These are phyloP conservation scores for Drosophila ezoana DNA, from an alignment of 2,888 invertebrate species.

Conservation along the genomic window DNA sequence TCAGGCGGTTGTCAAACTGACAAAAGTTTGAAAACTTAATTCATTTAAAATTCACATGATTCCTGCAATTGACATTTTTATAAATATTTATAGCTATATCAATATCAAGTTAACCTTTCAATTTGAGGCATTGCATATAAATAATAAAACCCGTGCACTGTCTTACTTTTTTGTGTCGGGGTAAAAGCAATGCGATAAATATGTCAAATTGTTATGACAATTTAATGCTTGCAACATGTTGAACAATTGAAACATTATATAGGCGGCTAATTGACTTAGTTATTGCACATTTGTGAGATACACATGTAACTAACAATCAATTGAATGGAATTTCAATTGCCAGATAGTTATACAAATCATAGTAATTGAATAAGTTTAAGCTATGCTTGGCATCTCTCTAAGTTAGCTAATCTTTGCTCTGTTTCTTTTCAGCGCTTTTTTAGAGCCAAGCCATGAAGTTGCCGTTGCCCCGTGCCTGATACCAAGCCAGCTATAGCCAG, in stretches of 20 bases:
- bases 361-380: slow-evolving; percentile 23
- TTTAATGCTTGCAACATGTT: slow-evolving; percentile 52
- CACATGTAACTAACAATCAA: slow-evolving; percentile 7
- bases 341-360: slow-evolving; percentile 16
- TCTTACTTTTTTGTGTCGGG: neutral
- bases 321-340: slow-evolving; percentile 37
- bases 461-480: slow-evolving; percentile 34
- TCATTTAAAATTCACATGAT: neutral
- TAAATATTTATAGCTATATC: slow-evolving; percentile 25
- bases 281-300: slow-evolving; percentile 32
- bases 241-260: slow-evolving; percentile 47
- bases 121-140: slow-evolving; percentile 9
- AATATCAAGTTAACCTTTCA: slow-evolving; percentile 1
- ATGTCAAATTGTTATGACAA: slow-evolving; percentile 41
- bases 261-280: slow-evolving; percentile 41
- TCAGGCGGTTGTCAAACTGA: neutral
- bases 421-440: slow-evolving; percentile 41
- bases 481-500: slow-evolving; percentile 33
- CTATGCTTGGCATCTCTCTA: neutral
- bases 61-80: neutral
- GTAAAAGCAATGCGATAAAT: slow-evolving; percentile 43
- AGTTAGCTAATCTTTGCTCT: slow-evolving; percentile 28
- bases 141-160: slow-evolving; percentile 17
- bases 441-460: slow-evolving; percentile 42
- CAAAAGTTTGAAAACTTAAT: neutral